Conservation (phyloP, 2,113 vertebrate species). For the Oenanthe melanoleuca region DNA sequence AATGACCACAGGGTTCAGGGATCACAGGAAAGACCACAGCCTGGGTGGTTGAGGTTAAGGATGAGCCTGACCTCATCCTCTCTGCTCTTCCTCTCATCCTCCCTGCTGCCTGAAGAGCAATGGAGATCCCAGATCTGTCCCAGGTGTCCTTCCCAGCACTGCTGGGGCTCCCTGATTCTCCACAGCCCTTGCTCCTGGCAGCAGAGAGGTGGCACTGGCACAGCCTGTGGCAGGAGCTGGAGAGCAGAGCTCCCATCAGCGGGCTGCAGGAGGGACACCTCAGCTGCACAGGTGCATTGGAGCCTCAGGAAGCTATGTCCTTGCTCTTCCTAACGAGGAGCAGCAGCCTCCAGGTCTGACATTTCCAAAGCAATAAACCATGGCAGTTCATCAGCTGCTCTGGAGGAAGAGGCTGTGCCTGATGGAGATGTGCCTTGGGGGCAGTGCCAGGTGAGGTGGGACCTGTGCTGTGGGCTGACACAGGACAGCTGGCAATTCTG, state of each 20-base stretch:
- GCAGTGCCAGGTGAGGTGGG: background rate
- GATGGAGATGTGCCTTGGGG: background rate
- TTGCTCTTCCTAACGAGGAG: background rate
- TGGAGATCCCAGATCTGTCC: background rate
- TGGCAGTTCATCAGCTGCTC: background rate
- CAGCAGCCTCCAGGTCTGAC: background rate
- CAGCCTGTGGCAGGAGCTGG: background rate
- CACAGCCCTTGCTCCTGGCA: background rate
- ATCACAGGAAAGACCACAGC: background rate
- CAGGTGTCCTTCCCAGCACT: background rate
- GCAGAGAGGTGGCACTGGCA: background rate
- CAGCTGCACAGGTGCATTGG: accelerated
- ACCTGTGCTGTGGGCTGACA: background rate
- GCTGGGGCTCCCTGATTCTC: background rate
- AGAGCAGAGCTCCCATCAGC: background rate
- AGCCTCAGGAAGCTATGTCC: background rate
- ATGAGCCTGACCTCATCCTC: background rate
- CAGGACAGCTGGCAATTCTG: background rate
- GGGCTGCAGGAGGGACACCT: background rate
- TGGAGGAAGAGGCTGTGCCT: background rate
- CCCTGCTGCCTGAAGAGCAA: too few species aligned
- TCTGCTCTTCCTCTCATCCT: background rate
- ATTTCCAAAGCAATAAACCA: background rate
- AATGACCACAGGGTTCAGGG: background rate
- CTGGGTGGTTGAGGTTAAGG: background rate